A percentile compares a stretch with the other conserved stretches of the same genome.
Conservation (phyloP, 2,888 invertebrate genomes). For the Tridacna crocea region DNA sequence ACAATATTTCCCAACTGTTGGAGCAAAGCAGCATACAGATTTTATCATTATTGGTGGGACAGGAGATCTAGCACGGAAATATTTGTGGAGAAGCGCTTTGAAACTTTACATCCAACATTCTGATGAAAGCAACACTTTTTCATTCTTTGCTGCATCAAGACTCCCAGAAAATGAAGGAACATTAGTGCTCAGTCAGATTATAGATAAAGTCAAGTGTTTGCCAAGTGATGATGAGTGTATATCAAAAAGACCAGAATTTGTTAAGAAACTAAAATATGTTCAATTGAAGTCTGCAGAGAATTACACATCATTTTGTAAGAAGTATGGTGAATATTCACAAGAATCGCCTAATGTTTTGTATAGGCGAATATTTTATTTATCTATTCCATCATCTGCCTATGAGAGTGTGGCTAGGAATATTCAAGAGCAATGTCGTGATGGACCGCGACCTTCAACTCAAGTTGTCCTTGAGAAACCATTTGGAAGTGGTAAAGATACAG, state of each 20-base stretch:
- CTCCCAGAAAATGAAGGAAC: conserved; percentile 64
- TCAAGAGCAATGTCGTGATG: conserved; percentile 63
- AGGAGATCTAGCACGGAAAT: conserved; percentile 82
- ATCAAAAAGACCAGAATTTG: conserved; percentile 70
- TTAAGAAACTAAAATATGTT: conserved; percentile 72
- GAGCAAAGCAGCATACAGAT: conserved; percentile 63
- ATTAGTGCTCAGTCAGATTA: conserved; percentile 66
- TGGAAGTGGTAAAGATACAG: conserved; percentile 94
- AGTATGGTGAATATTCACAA: conserved; percentile 32
- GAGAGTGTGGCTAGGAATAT: conserved; percentile 62
- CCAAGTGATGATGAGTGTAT: conserved; percentile 68
- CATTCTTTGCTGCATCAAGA: conserved; percentile 75
- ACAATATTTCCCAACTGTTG: background rate
- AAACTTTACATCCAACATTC: conserved; percentile 59
- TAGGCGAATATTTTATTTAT: conserved; percentile 79
- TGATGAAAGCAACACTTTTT: conserved; percentile 70
- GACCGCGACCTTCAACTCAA: conserved; percentile 87
- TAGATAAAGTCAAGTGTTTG: conserved; percentile 71
- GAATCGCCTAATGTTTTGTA: conserved; percentile 25
- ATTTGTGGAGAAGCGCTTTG: conserved; percentile 81
- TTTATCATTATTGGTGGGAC: conserved; percentile 76
- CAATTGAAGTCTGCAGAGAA: conserved; percentile 72
- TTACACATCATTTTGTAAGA: conserved; percentile 67
- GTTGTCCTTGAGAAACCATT: conserved; percentile 99
- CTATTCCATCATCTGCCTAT: conserved; percentile 80